A percentile compares a stretch with the other conserved stretches of the same genome.
phyloP scores from a whole-genome alignment of 2,797 vertebrate genomes.

The Epinephelus malabaricus region DNA sequence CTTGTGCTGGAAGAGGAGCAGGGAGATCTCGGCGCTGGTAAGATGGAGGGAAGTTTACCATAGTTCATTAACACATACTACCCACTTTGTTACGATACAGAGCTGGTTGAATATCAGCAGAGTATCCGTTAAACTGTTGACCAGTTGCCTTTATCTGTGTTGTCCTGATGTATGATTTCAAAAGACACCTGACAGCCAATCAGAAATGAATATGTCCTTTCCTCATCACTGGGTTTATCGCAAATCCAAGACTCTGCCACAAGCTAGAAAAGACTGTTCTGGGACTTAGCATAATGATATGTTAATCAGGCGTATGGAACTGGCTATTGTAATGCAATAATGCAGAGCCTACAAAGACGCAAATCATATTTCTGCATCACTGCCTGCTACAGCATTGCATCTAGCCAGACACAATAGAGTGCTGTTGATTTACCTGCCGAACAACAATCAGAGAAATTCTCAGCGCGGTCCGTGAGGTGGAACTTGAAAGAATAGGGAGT shows the following conservation, averaged over 20 bases:
- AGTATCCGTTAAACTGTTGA: too few species aligned
- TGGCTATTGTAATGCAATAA: constrained; percentile 30
- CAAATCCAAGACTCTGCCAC: background rate
- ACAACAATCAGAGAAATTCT: constrained; percentile 10
- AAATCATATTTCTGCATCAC: constrained; percentile 13
- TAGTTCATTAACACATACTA: too few species aligned
- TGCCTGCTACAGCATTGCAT: background rate
- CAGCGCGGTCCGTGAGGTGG: background rate
- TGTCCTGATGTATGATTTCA: background rate
- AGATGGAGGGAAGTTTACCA: too few species aligned
- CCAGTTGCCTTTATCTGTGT: background rate
- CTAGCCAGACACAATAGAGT: background rate
- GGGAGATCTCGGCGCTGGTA: too few species aligned
- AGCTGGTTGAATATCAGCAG: too few species aligned
- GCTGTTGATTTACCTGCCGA: constrained; percentile 11
- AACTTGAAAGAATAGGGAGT: background rate
- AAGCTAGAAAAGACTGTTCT: background rate
- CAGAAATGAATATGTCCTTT: background rate
- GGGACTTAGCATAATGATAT: background rate
- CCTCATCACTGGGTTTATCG: background rate
- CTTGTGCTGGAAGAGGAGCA: too few species aligned
- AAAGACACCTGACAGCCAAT: background rate
- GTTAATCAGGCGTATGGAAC: constrained; percentile 26
- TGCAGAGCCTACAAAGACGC: constrained; percentile 1
- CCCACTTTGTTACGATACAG: too few species aligned